A percentile compares a stretch with the other conserved stretches of the same genome.
Conservation (phyloP, 1,140 invertebrate genomes). For the Zeugodacus cucurbitae region DNA sequence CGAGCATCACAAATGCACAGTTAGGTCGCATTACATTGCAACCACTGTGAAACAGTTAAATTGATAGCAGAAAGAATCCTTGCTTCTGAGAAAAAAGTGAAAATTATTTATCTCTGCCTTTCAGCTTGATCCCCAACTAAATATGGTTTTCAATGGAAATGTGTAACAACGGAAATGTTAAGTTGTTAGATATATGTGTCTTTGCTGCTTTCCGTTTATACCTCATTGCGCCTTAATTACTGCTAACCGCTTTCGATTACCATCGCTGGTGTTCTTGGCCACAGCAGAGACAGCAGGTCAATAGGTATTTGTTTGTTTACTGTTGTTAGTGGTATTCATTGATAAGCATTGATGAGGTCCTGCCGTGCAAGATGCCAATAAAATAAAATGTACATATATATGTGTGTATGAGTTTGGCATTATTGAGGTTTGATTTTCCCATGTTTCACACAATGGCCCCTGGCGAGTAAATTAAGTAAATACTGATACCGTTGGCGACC, state of each 20-base stretch:
- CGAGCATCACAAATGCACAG: background rate
- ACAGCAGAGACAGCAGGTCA: background rate
- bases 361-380: background rate
- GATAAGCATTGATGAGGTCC: conserved; percentile 25
- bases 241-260: background rate
- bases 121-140: no score
- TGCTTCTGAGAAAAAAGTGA: background rate
- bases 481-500: conserved; percentile 24
- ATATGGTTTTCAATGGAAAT: background rate
- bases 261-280: background rate
- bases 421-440: conserved; percentile 38
- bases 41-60: background rate
- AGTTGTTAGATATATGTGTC: background rate
- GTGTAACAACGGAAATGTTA: background rate
- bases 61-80: background rate
- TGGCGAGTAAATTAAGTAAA: conserved; percentile 23
- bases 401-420: background rate
- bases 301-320: conserved; percentile 17
- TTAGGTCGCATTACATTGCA: background rate
- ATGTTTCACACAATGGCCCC: conserved; percentile 31
- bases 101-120: background rate
- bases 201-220: background rate
- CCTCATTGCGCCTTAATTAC: conserved; percentile 22
- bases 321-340: conserved; percentile 19
- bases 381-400: background rate